Percentiles rank a stretch among this genome's conserved stretches.
Evolutionary conservation across 2,888 invertebrate genomes (phyloP).

Genomic region (Epinotia ramella): DNA sequence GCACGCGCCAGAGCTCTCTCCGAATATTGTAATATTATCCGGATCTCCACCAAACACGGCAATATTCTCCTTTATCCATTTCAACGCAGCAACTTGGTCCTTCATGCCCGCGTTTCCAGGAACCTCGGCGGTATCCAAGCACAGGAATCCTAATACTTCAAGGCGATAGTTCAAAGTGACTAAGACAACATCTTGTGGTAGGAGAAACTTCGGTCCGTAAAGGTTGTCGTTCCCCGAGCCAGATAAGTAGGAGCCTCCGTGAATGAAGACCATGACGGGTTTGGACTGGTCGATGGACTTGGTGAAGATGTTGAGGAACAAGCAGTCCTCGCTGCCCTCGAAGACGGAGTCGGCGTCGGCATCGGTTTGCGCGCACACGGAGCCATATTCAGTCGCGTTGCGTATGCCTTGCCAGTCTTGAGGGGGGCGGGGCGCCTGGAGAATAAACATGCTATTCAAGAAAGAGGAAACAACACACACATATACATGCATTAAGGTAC

Average conservation of each 20-base stretch:
- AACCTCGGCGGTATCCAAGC: conserved; percentile 49
- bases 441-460: not conserved
- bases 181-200: conserved; percentile 57
- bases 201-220: conserved; percentile 58
- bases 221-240: conserved; percentile 54
- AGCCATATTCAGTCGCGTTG: conserved; percentile 53
- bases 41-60: conserved; percentile 49
- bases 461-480: not conserved
- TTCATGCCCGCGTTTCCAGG: conserved; percentile 56
- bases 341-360: conserved; percentile 43
- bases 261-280: conserved; percentile 62
- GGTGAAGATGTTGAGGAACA: conserved; percentile 56
- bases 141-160: conserved; percentile 53
- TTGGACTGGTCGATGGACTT: conserved; percentile 44
- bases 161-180: conserved; percentile 60
- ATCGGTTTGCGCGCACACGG: conserved; percentile 53
- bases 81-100: conserved; percentile 52
- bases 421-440: conserved; percentile 54
- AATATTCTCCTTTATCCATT: conserved; percentile 50
- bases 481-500: no score
- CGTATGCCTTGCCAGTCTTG: conserved; percentile 52
- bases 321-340: conserved; percentile 54
- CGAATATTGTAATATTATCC: conserved; percentile 55
- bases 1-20: conserved; percentile 58
- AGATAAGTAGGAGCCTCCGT: conserved; percentile 57